Evolutionary conservation across 2,888 invertebrate species (phyloP).

Genomic region (Liodrosophila aerea): DNA sequence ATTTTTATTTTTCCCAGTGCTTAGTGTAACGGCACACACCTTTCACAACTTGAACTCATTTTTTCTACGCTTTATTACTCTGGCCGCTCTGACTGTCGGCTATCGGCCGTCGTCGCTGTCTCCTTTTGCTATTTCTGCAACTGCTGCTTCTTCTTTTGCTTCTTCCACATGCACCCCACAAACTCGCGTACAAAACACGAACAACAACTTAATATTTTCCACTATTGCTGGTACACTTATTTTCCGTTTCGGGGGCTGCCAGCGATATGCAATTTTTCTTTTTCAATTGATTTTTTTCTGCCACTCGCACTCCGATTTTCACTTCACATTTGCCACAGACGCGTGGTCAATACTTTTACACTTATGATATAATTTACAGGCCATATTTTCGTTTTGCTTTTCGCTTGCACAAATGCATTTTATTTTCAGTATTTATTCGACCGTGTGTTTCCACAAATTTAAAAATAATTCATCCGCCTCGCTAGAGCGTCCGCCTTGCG

Average conservation of each 20-base stretch:
- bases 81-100: conserved; percentile 34
- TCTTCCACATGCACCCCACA: conserved; percentile 58
- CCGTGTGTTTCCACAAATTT: conserved; percentile 30
- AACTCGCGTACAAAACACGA: conserved; percentile 46
- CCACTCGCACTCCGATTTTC: conserved; percentile 61
- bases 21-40: conserved; percentile 79
- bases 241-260: conserved; percentile 54
- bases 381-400: conserved; percentile 69
- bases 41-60: conserved; percentile 81
- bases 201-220: conserved; percentile 61
- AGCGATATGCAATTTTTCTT: conserved; percentile 74
- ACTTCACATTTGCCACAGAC: conserved; percentile 39
- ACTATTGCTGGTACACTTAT: conserved; percentile 54
- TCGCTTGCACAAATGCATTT: conserved; percentile 67
- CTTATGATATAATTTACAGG: conserved; percentile 68
- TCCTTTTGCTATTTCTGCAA: conserved; percentile 76
- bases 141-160: conserved; percentile 48
- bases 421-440: conserved; percentile 53
- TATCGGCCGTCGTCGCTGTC: conserved; percentile 42
- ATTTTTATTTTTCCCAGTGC: conserved; percentile 36
- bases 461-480: conserved; percentile 44
- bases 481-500: conserved; percentile 3
- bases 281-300: conserved; percentile 63
- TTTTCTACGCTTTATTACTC: conserved; percentile 64
- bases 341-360: conserved; percentile 64